Conservation (phyloP, 2,797 vertebrate species). For the Protosalanx chinensis region DNA sequence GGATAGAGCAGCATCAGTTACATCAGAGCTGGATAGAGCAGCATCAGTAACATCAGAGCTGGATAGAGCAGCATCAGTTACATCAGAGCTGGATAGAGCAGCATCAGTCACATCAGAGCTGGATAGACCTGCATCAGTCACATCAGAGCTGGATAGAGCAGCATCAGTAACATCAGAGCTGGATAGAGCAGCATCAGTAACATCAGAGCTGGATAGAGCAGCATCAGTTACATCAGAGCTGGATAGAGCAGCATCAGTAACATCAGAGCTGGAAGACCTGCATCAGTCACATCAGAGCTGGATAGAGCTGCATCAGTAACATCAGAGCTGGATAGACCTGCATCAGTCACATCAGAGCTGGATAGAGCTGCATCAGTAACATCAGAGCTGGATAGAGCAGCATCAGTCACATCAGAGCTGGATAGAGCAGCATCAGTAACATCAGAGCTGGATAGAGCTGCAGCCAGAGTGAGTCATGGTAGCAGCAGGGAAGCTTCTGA, state of each 20-base stretch:
- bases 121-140: slow-evolving; percentile 20
- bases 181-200: no score
- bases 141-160: slow-evolving; percentile 4
- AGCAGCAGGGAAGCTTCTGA: slow-evolving; percentile 62
- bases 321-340: slow-evolving; percentile 5
- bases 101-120: slow-evolving; percentile 13
- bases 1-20: slow-evolving; percentile 3
- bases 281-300: not conserved
- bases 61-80: not conserved
- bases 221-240: not conserved
- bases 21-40: slow-evolving; percentile 13
- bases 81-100: slow-evolving; percentile 2
- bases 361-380: slow-evolving; percentile 21
- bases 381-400: slow-evolving; percentile 7
- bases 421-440: no score
- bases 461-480: slow-evolving; percentile 69
- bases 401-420: slow-evolving; percentile 21
- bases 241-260: slow-evolving; percentile 5
- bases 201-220: slow-evolving; percentile 2
- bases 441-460: slow-evolving; percentile 10
- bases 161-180: slow-evolving; percentile 25
- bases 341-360: slow-evolving; percentile 12
- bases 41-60: not conserved
- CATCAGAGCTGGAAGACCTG: slow-evolving; percentile 6
- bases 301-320: no score